Conservation (phyloP, 2,113 vertebrate species). For the Glaucidium brasilianum region DNA sequence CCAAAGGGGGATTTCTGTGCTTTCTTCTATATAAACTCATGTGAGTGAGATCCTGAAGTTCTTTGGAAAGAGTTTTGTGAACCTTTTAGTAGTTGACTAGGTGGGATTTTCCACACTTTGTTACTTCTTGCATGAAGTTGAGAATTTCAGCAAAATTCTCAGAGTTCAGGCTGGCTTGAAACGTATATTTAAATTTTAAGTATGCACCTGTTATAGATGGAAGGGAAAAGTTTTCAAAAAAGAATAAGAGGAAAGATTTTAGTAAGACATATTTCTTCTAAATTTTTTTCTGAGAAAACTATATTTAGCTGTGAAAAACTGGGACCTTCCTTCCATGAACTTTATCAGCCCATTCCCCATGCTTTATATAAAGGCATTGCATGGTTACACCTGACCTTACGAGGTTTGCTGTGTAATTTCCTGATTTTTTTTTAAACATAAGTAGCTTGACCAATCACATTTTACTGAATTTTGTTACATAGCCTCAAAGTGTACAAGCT, state of each 20-base stretch:
- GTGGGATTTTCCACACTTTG: not conserved
- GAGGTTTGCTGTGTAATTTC: not conserved
- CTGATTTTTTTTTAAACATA: not conserved
- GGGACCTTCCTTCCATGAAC: too few relatives aligned
- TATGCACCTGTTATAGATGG: not conserved
- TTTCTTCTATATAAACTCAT: not conserved
- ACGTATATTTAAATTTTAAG: not conserved
- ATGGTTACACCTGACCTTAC: not conserved
- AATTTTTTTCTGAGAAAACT: not conserved
- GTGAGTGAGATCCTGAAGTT: not conserved
- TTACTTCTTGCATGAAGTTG: not conserved
- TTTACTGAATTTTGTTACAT: not conserved
- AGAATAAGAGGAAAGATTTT: not conserved
- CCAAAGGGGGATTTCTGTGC: not conserved
- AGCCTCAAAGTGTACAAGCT: not conserved
- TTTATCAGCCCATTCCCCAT: not conserved
- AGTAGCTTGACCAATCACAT: not conserved
- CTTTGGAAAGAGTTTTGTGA: not conserved
- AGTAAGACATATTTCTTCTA: not conserved
- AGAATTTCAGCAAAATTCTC: not conserved
- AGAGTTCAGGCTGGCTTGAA: not conserved
- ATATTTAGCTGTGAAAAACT: not conserved
- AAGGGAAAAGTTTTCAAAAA: not conserved
- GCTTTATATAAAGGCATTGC: not conserved
- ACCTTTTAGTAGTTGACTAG: not conserved